These are phyloP conservation scores for Ptychobarbus kaznakovi DNA, from an alignment of 2,797 vertebrate genomes.

Conservation along the genomic window DNA sequence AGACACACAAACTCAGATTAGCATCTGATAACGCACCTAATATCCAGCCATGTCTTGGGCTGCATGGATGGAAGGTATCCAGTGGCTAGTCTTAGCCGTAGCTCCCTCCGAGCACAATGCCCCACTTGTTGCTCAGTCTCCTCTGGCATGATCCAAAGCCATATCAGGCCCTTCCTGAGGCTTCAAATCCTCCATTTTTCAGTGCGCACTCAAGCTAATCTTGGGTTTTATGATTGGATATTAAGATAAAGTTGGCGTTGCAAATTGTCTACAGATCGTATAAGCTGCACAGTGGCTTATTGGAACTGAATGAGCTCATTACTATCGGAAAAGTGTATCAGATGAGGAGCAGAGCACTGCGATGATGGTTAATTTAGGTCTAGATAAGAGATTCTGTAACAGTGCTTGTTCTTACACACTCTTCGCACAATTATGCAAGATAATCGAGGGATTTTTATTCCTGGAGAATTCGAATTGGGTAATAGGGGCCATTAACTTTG, in stretches of 20 bases:
- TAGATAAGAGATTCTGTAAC: constrained; percentile 30
- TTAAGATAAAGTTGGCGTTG: constrained; percentile 44
- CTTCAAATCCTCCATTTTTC: constrained; percentile 51
- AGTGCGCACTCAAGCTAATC: constrained; percentile 45
- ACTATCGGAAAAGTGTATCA: constrained; percentile 2
- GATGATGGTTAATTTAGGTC: background rate
- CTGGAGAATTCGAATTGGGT: constrained; percentile 21
- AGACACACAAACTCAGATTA: constrained; percentile 53
- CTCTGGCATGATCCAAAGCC: constrained; percentile 52
- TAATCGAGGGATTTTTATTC: constrained; percentile 16
- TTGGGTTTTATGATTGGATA: constrained; percentile 42
- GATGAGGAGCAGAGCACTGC: background rate
- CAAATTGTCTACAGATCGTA: constrained; percentile 22
- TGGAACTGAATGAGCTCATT: constrained; percentile 41
- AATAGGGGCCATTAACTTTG: constrained; percentile 19
- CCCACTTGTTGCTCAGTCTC: constrained; percentile 53
- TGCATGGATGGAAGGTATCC: constrained; percentile 58
- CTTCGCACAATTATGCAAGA: background rate
- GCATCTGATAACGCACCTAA: constrained; percentile 59
- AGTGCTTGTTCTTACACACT: constrained; percentile 19
- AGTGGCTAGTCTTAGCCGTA: constrained; percentile 53
- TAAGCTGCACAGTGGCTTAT: constrained; percentile 38
- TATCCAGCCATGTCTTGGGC: constrained; percentile 50
- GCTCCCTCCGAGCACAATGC: constrained; percentile 54
- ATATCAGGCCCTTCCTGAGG: constrained; percentile 34